A percentile compares a stretch with the other conserved stretches of the same genome.
These are phyloP conservation scores for Luperina testacea DNA, from an alignment of 2,888 invertebrate species.

Conservation along the genomic window DNA sequence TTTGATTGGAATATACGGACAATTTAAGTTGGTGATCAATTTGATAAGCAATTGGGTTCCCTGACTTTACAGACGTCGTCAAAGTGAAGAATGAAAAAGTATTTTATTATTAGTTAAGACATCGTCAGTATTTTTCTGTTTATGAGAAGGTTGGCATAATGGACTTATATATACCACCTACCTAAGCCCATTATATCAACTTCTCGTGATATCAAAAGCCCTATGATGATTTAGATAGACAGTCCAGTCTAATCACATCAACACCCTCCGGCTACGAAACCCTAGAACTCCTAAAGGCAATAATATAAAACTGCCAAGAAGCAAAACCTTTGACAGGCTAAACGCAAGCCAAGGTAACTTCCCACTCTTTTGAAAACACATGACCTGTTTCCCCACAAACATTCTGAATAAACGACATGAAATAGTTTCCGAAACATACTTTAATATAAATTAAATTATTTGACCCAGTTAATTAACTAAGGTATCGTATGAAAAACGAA, in stretches of 20 bases:
- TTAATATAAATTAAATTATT: constrained; percentile 58
- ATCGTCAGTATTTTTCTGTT: too few relatives aligned
- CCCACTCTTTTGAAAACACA: constrained; percentile 27
- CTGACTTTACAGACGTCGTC: too few relatives aligned
- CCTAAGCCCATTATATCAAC: too few relatives aligned
- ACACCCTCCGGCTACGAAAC: not conserved
- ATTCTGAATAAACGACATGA: constrained; percentile 44
- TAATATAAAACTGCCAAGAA: not conserved
- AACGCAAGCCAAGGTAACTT: constrained; percentile 32
- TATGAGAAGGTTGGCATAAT: too few relatives aligned
- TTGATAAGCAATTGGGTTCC: too few relatives aligned
- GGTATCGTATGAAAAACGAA: constrained; percentile 61
- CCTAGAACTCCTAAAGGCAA: not conserved
- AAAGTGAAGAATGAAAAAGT: too few relatives aligned
- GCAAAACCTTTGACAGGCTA: constrained; percentile 12
- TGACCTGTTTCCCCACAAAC: constrained; percentile 17
- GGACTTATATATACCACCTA: too few relatives aligned
- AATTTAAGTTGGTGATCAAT: too few relatives aligned
- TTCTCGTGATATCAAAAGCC: not conserved
- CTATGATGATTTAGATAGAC: not conserved
- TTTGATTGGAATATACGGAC: too few relatives aligned
- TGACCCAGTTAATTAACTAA: constrained; percentile 63
- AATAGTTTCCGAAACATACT: constrained; percentile 55
- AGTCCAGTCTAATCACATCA: not conserved
- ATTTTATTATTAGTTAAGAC: too few relatives aligned